Base-by-base conservation (phyloP, 1,140 invertebrate species). In the Uloborus diversus region DNA sequence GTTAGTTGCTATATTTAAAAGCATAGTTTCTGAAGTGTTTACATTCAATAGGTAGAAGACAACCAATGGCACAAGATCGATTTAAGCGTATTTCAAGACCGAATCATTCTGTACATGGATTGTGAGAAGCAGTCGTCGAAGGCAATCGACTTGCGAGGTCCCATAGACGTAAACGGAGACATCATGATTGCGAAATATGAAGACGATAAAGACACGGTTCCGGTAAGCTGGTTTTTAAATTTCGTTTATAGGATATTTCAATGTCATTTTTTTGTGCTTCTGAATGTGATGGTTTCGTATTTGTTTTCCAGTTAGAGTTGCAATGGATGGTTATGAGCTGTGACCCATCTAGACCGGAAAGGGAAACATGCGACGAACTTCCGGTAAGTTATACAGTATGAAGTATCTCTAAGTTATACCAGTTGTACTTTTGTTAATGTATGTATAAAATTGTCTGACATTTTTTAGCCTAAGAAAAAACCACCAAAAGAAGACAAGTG, bases 281-380 rank as follows among this genome's bases (percentile, higher is more conserved):
- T 7, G n/a, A 7, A 53, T 1, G 49, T 9, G 13, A 53, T 20
- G 49, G 7, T 65, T 79, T 57, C 59, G 86, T 87, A 28, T 81
- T 7, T 70, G 9, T 35, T 70, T 42, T 51, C n/a, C 84, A 93
- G 92, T 90, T 94, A 84, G 93, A 94, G 84, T 85, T 94, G 33
- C 93, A 94, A 89, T 93, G 91, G 92, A 92, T 94, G 91, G 89
- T 92, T 13, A 86, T 94, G 81, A 92, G 91, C 82, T 94, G 93
- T 85, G 92, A 94, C 86, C 91, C 92, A n/a, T 89, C 90, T 1
- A 88, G 89, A 84, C 91, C 92, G 11, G 89, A 91, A 81, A 86
- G 91, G 83, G 91, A 93, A 84, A 89, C 86, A n/a, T 94, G 93
- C 84, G 88, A 89, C 69, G 93, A 94, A 86, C 83, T 94, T 47